Conservation (phyloP, 2,113 vertebrate genomes). For the Sceloporus tristichus region DNA sequence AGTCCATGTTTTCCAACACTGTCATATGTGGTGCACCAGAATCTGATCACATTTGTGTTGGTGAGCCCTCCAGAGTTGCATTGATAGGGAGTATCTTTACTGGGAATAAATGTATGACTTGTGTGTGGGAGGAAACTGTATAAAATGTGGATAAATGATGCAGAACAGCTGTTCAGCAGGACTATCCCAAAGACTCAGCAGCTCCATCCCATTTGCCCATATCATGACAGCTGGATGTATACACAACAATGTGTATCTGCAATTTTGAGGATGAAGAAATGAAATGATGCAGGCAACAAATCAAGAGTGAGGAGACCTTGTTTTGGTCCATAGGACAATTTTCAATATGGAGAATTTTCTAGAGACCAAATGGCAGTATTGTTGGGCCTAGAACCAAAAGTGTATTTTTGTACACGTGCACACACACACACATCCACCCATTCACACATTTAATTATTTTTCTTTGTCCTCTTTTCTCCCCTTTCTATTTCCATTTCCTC, state of each 20-base stretch:
- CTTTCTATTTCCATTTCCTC: no score
- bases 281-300: neutral
- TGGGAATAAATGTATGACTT: neutral
- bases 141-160: neutral
- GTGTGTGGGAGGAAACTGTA: neutral
- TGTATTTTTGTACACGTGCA: no score
- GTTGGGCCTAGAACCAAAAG: no score
- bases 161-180: neutral
- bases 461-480: no score
- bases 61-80: neutral
- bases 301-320: neutral
- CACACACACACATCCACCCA: no score
- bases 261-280: neutral
- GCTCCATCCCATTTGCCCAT: neutral
- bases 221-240: neutral
- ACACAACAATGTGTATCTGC: neutral
- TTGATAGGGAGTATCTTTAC: neutral
- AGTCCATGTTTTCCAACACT: neutral
- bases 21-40: neutral
- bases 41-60: neutral
- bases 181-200: neutral
- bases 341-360: no score
- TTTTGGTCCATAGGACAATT: no score
- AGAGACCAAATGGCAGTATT: no score
- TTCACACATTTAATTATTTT: no score